A percentile compares a stretch with the other conserved stretches of the same genome.
Conservation (phyloP, 2,888 invertebrate species). For the Melolontha melolontha region DNA sequence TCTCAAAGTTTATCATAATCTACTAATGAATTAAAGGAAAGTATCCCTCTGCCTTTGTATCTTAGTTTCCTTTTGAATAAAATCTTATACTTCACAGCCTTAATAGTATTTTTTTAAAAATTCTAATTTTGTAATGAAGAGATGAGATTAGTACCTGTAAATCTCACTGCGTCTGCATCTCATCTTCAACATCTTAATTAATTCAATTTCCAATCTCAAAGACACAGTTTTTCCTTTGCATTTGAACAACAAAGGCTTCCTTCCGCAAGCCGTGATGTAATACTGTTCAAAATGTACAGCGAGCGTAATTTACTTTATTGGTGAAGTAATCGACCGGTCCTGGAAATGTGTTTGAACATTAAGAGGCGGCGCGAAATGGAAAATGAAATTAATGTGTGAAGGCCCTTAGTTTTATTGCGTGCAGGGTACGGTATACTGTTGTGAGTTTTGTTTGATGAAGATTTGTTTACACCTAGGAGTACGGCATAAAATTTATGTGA, state of each 20-base stretch:
- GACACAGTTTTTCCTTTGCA: not conserved
- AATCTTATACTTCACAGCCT: not conserved
- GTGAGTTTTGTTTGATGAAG: slow-evolving; percentile 20
- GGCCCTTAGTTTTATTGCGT: slow-evolving; percentile 31
- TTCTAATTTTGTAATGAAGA: too few species aligned
- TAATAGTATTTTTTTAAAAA: not conserved
- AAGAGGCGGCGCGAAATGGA: slow-evolving; percentile 25
- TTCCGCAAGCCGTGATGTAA: not conserved
- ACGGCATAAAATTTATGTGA: slow-evolving; percentile 28
- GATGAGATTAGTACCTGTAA: too few species aligned
- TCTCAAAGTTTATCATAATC: too few species aligned
- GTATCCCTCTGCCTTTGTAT: not conserved
- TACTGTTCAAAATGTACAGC: slow-evolving; percentile 1
- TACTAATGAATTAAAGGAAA: too few species aligned
- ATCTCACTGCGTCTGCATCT: not conserved
- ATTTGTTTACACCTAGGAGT: slow-evolving; percentile 30
- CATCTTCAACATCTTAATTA: slow-evolving; percentile 1
- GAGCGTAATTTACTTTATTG: slow-evolving; percentile 29
- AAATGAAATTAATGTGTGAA: slow-evolving; percentile 37
- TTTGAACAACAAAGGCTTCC: not conserved
- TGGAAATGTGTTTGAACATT: slow-evolving; percentile 21
- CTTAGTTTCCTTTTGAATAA: not conserved
- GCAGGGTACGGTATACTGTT: not conserved
- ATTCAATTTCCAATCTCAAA: slow-evolving; percentile 1
- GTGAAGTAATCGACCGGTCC: slow-evolving; percentile 33